Evolutionary conservation across 1,140 invertebrate species (phyloP).

Genomic region (Nilaparvata lugens): DNA sequence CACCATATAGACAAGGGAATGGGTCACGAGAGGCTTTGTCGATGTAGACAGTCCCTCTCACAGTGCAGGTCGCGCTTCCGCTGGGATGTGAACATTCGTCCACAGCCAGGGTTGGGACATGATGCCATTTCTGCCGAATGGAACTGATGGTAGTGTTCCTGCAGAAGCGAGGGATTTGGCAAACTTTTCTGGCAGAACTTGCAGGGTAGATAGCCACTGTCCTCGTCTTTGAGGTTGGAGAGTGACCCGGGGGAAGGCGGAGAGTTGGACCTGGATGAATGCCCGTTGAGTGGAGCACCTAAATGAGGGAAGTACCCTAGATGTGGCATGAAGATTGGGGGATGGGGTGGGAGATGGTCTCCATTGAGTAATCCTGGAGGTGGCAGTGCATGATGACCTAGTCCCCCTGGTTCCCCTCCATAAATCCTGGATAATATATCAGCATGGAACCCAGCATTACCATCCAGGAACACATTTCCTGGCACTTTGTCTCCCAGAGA

Average conservation of each 20-base stretch:
- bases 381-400: conserved; percentile 37
- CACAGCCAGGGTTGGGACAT: conserved; percentile 68
- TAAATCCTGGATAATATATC: conserved; percentile 77
- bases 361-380: conserved; percentile 34
- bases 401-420: conserved; percentile 50
- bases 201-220: conserved; percentile 52
- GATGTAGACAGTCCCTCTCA: conserved; percentile 42
- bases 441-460: conserved; percentile 44
- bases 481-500: conserved; percentile 32
- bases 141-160: conserved; percentile 53
- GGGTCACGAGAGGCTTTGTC: conserved; percentile 40
- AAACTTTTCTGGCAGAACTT: conserved; percentile 53
- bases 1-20: conserved; percentile 12
- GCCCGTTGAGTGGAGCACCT: conserved; percentile 27
- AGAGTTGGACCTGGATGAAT: conserved; percentile 21
- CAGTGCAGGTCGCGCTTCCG: conserved; percentile 63
- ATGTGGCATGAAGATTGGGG: conserved; percentile 41
- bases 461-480: conserved; percentile 21
- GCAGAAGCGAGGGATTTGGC: conserved; percentile 46
- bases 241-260: conserved; percentile 25
- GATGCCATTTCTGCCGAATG: conserved; percentile 67
- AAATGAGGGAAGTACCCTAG: conserved; percentile 37
- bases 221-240: conserved; percentile 44
- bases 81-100: conserved; percentile 69
- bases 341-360: conserved; percentile 38